These are phyloP conservation scores for Glandiceps talaboti DNA, from an alignment of 53 echinoderm and acorn worm species.

Conservation along the genomic window DNA sequence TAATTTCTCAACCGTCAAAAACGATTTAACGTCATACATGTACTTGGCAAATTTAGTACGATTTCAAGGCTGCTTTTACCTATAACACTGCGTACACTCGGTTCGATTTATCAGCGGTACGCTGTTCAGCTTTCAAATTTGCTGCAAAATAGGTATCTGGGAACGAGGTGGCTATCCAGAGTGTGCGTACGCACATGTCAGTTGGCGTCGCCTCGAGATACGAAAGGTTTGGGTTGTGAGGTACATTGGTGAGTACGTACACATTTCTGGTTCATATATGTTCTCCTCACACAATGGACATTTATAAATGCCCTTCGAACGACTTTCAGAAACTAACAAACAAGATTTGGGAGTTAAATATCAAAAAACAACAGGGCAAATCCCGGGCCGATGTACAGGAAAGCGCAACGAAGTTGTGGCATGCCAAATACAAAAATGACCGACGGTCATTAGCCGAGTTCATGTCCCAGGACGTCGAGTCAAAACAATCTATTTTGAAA, in stretches of 20 bases:
- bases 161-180: neutral
- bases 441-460: neutral
- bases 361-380: neutral
- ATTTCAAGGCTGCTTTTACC: no score
- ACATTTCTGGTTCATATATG: neutral
- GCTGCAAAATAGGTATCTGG: neutral
- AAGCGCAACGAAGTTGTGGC: neutral
- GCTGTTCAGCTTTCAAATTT: neutral
- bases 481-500: neutral
- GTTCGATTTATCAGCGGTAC: no score
- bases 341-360: neutral
- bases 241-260: neutral
- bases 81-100: no score
- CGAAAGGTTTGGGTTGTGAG: neutral
- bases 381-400: neutral
- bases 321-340: neutral
- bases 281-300: neutral
- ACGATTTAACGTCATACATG: no score
- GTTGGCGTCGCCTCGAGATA: neutral
- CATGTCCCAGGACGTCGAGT: neutral
- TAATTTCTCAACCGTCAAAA: no score
- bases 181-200: neutral
- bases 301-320: neutral
- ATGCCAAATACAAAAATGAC: neutral
- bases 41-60: no score